These are phyloP conservation scores for Sebastiscus tertius DNA, from an alignment of 2,797 vertebrate species.

Conservation along the genomic window DNA sequence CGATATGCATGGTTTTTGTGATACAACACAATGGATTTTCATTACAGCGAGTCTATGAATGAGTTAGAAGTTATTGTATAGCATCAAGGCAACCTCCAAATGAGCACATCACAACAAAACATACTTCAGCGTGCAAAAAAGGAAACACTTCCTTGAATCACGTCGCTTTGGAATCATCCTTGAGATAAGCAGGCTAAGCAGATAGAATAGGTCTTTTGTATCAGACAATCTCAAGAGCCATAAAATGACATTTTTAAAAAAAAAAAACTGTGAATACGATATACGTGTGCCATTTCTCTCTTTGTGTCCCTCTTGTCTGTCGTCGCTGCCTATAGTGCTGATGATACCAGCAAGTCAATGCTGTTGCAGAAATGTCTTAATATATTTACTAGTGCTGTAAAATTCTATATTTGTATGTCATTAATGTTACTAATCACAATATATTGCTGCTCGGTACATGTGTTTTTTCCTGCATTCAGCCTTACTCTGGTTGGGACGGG, in stretches of 20 bases:
- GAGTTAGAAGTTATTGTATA: constrained; percentile 14
- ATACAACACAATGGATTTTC: constrained; percentile 17
- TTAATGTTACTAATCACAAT: constrained; percentile 57
- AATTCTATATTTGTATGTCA: constrained; percentile 62
- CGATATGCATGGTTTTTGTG: constrained; percentile 2
- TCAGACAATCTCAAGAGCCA: constrained; percentile 47
- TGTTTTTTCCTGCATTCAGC: constrained; percentile 33
- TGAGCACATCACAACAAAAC: constrained; percentile 32
- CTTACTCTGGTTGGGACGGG: neutral
- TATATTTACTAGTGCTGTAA: constrained; percentile 72
- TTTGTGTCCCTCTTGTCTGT: constrained; percentile 21
- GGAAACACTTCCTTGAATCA: constrained; percentile 20
- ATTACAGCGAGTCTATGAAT: neutral
- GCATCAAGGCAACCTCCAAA: constrained; percentile 13
- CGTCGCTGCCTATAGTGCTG: constrained; percentile 59
- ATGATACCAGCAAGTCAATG: constrained; percentile 65
- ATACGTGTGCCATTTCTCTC: constrained; percentile 51
- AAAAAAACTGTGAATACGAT: constrained; percentile 64
- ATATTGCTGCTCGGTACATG: constrained; percentile 68
- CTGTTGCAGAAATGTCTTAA: constrained; percentile 82
- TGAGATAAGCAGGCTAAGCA: neutral
- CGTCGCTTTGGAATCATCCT: constrained; percentile 15
- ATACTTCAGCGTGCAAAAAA: neutral
- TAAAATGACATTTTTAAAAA: constrained; percentile 18
- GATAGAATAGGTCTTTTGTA: constrained; percentile 25